Conservation (phyloP, 2,113 vertebrate species). For the Agapornis roseicollis region DNA sequence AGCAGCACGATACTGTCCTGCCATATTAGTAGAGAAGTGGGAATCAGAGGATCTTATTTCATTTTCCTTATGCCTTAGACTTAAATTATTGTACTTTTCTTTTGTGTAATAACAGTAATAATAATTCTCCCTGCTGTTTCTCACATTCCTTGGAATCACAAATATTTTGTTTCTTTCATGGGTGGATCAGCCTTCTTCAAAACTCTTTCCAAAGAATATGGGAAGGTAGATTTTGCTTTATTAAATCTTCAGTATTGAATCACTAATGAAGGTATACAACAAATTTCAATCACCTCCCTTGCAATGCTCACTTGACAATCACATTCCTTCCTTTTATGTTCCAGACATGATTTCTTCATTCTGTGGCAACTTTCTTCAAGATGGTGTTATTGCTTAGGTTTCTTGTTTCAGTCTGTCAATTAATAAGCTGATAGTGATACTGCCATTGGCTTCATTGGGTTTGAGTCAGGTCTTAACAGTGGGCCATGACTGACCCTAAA, state of each 20-base stretch:
- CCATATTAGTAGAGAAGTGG: neutral
- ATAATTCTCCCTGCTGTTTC: neutral
- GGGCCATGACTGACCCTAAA: neutral
- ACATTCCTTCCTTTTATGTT: neutral
- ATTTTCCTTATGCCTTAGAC: neutral
- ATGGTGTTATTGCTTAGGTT: neutral
- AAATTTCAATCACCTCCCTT: neutral
- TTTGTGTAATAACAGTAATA: neutral
- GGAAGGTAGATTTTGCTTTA: neutral
- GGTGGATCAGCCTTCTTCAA: neutral
- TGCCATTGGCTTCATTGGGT: neutral
- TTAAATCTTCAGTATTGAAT: neutral
- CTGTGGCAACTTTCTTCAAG: neutral
- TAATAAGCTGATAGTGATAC: neutral
- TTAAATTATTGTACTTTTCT: neutral
- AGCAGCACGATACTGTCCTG: neutral
- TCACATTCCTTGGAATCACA: neutral
- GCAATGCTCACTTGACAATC: neutral
- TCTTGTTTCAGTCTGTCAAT: neutral
- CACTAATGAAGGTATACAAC: neutral
- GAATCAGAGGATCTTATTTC: neutral
- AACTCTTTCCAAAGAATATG: neutral
- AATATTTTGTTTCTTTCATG: neutral
- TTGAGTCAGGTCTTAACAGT: neutral
- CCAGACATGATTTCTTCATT: neutral